Conservation (phyloP, 2,888 invertebrate genomes). For the Tenthredo notha region DNA sequence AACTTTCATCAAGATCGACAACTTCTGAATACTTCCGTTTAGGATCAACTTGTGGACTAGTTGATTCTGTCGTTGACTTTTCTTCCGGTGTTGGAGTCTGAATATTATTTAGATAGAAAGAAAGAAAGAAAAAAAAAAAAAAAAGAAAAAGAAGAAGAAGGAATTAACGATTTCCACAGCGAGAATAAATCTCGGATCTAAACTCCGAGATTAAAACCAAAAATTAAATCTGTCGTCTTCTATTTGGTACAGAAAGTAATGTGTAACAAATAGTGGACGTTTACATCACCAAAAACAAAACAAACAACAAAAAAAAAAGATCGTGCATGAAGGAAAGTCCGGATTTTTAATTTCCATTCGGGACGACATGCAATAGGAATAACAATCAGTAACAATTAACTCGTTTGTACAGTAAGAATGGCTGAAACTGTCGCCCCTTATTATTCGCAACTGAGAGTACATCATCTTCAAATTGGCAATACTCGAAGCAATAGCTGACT, state of each 20-base stretch:
- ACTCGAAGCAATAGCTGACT: no score
- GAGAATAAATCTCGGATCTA: neutral
- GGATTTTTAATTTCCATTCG: neutral
- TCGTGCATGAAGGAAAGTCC: neutral
- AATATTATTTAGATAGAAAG: neutral
- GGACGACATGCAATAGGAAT: neutral
- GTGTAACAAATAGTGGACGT: neutral
- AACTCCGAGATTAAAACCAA: neutral
- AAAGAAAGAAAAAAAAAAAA: neutral
- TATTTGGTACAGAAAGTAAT: neutral
- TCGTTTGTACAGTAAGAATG: neutral
- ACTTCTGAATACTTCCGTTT: constrained; percentile 67
- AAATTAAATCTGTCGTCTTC: neutral
- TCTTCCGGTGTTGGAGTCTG: constrained; percentile 63
- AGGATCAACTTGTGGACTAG: constrained; percentile 57
- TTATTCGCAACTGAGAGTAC: no score
- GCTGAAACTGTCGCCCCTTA: no score
- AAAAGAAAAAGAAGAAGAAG: neutral
- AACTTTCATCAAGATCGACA: constrained; percentile 57
- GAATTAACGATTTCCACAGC: neutral
- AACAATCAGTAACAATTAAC: neutral
- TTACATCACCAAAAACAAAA: neutral
- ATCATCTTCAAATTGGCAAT: no score
- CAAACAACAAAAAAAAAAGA: neutral
- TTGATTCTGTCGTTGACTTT: constrained; percentile 64